These are phyloP conservation scores for Helogale parvula DNA, from an alignment of 2,113 vertebrate genomes.

Conservation along the genomic window DNA sequence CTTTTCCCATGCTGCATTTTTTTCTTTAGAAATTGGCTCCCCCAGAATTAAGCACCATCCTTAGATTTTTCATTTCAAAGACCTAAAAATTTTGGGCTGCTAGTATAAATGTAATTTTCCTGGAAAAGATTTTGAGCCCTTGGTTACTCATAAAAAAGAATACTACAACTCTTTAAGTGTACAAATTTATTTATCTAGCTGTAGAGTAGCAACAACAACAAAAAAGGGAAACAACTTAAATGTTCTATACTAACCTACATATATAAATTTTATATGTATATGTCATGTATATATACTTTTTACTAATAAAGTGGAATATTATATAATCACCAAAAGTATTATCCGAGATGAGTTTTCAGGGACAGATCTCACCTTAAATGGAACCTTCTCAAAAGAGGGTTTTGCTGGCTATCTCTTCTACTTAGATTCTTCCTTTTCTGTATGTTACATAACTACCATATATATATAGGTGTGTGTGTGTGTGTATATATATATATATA, in stretches of 20 bases:
- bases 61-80: conserved; percentile 52
- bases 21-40: conserved; percentile 5
- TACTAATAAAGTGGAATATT: neutral
- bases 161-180: conserved; percentile 17
- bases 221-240: neutral
- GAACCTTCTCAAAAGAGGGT: conserved; percentile 9
- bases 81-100: conserved; percentile 50
- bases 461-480: neutral
- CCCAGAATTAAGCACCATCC: neutral
- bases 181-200: conserved; percentile 52
- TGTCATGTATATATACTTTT: neutral
- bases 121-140: conserved; percentile 55
- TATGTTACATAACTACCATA: neutral
- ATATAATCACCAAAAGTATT: neutral
- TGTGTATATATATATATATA: neutral
- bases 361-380: conserved; percentile 5
- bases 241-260: neutral
- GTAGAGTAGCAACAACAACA: neutral
- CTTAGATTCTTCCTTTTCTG: neutral
- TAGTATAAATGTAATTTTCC: conserved; percentile 56
- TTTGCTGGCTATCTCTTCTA: neutral
- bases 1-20: neutral
- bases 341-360: conserved; percentile 13
- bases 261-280: neutral
- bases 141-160: conserved; percentile 40